These are phyloP conservation scores for Chymomyza fuscimana DNA, from an alignment of 2,888 invertebrate genomes.

Conservation along the genomic window DNA sequence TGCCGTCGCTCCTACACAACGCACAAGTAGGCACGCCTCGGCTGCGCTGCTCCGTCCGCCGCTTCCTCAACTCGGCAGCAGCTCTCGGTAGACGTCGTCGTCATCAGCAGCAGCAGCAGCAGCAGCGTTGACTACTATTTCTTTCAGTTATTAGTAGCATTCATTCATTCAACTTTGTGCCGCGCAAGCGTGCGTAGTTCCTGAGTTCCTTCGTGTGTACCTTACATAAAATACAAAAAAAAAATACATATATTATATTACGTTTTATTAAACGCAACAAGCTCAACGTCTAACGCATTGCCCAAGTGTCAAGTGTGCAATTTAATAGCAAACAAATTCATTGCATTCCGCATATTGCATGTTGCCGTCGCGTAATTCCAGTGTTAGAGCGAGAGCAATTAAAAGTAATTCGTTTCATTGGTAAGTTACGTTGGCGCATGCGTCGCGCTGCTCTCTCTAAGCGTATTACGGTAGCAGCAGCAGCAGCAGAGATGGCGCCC, in stretches of 20 bases:
- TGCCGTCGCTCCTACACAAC: conserved; percentile 26
- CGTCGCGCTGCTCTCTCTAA: conserved; percentile 38
- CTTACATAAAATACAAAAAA: conserved; percentile 38
- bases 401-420: conserved; percentile 20
- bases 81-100: conserved; percentile 24
- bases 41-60: conserved; percentile 53
- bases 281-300: too few species aligned
- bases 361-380: conserved; percentile 39
- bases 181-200: conserved; percentile 74
- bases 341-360: conserved; percentile 13
- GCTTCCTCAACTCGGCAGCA: conserved; percentile 38
- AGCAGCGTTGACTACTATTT: conserved; percentile 70
- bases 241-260: conserved; percentile 10
- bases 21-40: conserved; percentile 9
- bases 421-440: conserved; percentile 51
- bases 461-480: conserved; percentile 33
- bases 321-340: neutral
- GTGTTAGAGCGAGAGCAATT: conserved; percentile 15
- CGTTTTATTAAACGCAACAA: too few species aligned
- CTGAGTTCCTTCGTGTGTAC: conserved; percentile 74
- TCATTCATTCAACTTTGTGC: conserved; percentile 74
- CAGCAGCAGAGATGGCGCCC: neutral
- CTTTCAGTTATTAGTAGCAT: conserved; percentile 73
- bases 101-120: conserved; percentile 25
- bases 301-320: neutral